Percentiles rank a stretch among this genome's conserved stretches.
Evolutionary conservation across 2,888 invertebrate species (phyloP).

Genomic region (Lasioglossum morio): DNA sequence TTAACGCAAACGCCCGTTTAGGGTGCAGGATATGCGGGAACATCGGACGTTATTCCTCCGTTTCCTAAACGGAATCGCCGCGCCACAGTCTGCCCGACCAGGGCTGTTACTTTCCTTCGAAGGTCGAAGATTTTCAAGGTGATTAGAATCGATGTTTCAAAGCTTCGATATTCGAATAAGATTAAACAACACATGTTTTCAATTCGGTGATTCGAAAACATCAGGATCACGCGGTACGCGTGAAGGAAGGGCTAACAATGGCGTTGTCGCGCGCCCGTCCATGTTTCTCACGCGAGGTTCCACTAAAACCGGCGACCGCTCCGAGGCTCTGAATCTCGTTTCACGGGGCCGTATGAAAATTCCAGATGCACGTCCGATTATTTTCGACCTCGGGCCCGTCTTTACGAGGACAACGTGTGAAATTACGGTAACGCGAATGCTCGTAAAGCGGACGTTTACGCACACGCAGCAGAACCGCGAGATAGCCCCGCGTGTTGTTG

Average conservation of each 20-base stretch:
- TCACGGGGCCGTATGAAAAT: neutral
- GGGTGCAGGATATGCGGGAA: constrained; percentile 2
- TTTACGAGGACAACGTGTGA: constrained; percentile 53
- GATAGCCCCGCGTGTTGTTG: constrained; percentile 58
- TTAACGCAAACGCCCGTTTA: constrained; percentile 46
- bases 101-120: no score
- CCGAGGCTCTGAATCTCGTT: neutral
- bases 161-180: no score
- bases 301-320: neutral
- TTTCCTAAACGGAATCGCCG: neutral
- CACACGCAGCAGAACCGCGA: constrained; percentile 47
- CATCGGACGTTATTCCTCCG: neutral
- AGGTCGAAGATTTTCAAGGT: no score
- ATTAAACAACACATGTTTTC: no score
- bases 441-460: constrained; percentile 65
- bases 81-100: neutral
- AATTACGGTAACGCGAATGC: constrained; percentile 60
- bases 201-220: neutral
- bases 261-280: neutral
- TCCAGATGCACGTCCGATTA: constrained; percentile 41
- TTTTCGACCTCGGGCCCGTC: constrained; percentile 26
- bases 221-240: neutral
- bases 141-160: no score
- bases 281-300: neutral
- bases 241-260: neutral